Percentiles rank a stretch among this genome's conserved stretches.
Evolutionary conservation across 2,888 invertebrate species (phyloP).

Genomic region (Pecten maximus): DNA sequence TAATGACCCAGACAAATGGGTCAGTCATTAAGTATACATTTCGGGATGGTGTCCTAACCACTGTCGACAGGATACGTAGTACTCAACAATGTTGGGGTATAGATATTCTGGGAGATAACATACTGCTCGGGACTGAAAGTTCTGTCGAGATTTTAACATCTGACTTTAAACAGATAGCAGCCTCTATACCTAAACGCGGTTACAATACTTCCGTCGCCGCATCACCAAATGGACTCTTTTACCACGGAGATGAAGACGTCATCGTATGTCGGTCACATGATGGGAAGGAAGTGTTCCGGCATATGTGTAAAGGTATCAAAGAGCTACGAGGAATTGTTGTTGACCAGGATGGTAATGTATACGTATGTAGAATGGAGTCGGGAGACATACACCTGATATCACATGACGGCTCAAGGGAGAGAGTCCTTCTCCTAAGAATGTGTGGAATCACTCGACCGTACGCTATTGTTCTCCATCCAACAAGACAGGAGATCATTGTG

Average conservation of each 20-base stretch:
- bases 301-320: not conserved
- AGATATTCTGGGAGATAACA: not conserved
- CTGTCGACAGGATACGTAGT: not conserved
- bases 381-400: not conserved
- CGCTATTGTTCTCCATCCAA: not conserved
- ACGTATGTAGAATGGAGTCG: not conserved
- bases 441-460: not conserved
- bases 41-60: not conserved
- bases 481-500: not conserved
- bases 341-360: not conserved
- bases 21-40: not conserved
- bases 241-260: not conserved
- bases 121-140: too few relatives aligned
- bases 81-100: not conserved
- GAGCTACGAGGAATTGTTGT: not conserved
- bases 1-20: not conserved
- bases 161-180: not conserved
- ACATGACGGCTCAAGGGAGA: not conserved
- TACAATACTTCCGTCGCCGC: not conserved
- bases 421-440: not conserved
- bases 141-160: not conserved
- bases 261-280: not conserved
- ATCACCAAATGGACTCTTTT: not conserved
- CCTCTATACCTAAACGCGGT: not conserved
- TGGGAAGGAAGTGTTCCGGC: not conserved